Evolutionary conservation across 2,888 invertebrate genomes (phyloP).

Genomic region (Argynnis bischoffii): DNA sequence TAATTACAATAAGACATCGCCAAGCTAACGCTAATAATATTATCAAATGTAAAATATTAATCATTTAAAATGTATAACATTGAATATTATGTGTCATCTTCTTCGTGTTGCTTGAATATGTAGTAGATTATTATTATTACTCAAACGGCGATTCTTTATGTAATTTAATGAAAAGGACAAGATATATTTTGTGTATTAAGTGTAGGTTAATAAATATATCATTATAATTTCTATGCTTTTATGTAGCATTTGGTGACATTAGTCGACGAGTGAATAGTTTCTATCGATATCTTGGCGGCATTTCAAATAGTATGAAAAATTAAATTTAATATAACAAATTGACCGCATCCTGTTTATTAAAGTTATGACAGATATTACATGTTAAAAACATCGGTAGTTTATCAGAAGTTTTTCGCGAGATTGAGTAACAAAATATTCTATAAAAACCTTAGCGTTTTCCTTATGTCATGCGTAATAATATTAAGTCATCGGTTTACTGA

Average conservation of each 20-base stretch:
- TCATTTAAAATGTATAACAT: constrained; percentile 11
- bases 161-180: constrained; percentile 52
- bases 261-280: constrained; percentile 62
- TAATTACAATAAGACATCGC: constrained; percentile 15
- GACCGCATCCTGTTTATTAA: constrained; percentile 42
- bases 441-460: constrained; percentile 16
- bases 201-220: constrained; percentile 55
- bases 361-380: constrained; percentile 38
- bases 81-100: constrained; percentile 1
- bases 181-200: constrained; percentile 44
- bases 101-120: background rate
- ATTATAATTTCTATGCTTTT: constrained; percentile 61
- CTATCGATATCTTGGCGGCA: constrained; percentile 66
- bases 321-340: constrained; percentile 47
- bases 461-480: background rate
- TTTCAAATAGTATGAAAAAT: constrained; percentile 64
- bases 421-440: constrained; percentile 17
- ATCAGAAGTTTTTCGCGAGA: constrained; percentile 25
- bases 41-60: constrained; percentile 21
- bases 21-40: constrained; percentile 21
- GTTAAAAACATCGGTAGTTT: constrained; percentile 26
- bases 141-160: constrained; percentile 46
- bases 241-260: constrained; percentile 65
- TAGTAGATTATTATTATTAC: constrained; percentile 14
- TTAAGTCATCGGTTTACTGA: background rate